Evolutionary conservation across 2,797 vertebrate species (phyloP), one percentile per base, ranked within the genome.

Genomic region (Craterocephalus amniculus): DNA sequence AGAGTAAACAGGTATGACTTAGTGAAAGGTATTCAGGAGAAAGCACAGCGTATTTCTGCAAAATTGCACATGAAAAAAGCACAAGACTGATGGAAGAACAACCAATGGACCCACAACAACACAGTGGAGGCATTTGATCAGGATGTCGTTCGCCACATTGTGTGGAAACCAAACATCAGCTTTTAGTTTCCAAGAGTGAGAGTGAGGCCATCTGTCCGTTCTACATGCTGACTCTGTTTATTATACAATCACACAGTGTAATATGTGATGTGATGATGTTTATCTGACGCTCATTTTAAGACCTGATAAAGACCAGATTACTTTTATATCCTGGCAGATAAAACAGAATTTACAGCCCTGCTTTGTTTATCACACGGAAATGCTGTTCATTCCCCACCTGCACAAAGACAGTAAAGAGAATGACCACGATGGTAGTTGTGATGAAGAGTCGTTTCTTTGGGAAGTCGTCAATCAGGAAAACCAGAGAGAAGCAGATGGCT

Each of bases 401-500:
- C 0, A 92, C 90, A 4, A 97, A 97, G 20, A 97, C 96, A 0
- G 96, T 97, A 92, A 97, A 97, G 87, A 97, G 96, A 88, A 97
- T 96, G 86, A 97, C 95, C 0, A 96, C 96, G 69, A 97, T 97
- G 91, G 96, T 98, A 67, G 96, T 96, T 0, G 96, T 98, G 83
- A 98, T 96, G 90, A 98, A 97, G 67, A 91, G 88, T 58, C 87
- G 81, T 71, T 93, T 91, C 93, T 96, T 96, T 62, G 90, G 91
- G 8, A 97, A 97, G 57, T 96, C 94, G 0, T 91, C 56, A 0
- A 91, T 92, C 64, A 98, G 94, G 90, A 96, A 98, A 26, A 96
- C 95, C 35, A 97, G 90, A 14, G 97, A 98, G 92, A 98, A 97
- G 78, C 96, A 97, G 11, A 98, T 98, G 68, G 97, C 96, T 31